These are phyloP conservation scores for Callipepla squamata DNA, from an alignment of 2,113 vertebrate species.

Conservation along the genomic window DNA sequence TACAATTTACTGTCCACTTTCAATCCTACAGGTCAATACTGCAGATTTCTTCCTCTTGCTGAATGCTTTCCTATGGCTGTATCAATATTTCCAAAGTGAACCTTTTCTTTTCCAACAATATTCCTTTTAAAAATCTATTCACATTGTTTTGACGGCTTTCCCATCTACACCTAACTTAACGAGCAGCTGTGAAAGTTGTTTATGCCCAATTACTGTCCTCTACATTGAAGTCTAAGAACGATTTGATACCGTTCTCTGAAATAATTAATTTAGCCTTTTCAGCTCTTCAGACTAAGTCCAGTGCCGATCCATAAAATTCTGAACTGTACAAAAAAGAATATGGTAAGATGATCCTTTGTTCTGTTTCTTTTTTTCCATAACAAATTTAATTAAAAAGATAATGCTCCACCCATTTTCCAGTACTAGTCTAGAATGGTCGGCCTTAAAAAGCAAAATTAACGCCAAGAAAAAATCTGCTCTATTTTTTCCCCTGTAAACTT, in stretches of 20 bases:
- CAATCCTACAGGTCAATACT: not conserved
- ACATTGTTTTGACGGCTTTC: not conserved
- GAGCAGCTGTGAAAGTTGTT: not conserved
- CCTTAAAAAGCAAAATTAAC: not conserved
- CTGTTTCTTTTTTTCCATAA: not conserved
- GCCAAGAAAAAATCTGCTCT: not conserved
- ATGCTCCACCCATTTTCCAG: not conserved
- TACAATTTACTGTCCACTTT: not conserved
- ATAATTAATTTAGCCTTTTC: not conserved
- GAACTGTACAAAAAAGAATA: not conserved
- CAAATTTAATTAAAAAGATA: constrained; percentile 8
- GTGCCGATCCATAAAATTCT: not conserved
- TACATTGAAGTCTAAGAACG: not conserved
- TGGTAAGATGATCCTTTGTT: not conserved
- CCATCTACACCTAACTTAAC: not conserved
- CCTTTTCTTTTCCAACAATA: not conserved
- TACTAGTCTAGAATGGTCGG: not conserved
- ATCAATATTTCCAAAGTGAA: not conserved
- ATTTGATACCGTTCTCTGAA: not conserved
- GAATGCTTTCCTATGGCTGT: not conserved
- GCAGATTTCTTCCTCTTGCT: not conserved
- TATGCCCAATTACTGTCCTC: not conserved
- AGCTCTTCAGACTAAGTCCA: not conserved
- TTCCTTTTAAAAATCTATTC: not conserved
- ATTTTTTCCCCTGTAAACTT: not conserved